Conservation (phyloP, 1,140 invertebrate species). For the Marisa cornuarietis region DNA sequence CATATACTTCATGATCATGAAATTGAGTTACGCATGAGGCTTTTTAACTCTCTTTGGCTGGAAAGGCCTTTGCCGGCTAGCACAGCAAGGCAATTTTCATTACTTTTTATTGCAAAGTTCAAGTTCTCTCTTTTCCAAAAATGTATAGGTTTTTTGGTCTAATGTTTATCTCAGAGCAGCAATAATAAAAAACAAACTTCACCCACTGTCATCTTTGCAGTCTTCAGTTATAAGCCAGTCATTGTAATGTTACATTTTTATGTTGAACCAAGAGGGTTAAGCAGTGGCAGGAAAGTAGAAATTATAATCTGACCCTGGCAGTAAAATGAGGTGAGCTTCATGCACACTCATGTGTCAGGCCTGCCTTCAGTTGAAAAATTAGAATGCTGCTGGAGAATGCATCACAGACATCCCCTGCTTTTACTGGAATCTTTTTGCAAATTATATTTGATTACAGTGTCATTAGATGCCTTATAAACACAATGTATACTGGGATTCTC, state of each 20-base stretch:
- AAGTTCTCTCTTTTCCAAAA: too few relatives aligned
- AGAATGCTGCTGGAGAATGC: not conserved
- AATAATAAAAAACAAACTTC: too few relatives aligned
- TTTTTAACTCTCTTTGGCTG: too few relatives aligned
- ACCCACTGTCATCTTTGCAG: too few relatives aligned
- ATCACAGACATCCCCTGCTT: not conserved
- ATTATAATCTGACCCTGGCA: constrained; percentile 24
- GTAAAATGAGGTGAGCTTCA: constrained; percentile 11
- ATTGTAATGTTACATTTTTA: too few relatives aligned
- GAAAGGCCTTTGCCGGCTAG: too few relatives aligned
- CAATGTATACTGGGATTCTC: constrained; percentile 26
- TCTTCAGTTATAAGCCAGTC: too few relatives aligned
- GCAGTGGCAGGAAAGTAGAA: constrained; percentile 24
- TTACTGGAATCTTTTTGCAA: not conserved
- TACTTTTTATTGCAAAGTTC: too few relatives aligned
- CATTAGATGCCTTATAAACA: constrained; percentile 14
- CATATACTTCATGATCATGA: constrained; percentile 26
- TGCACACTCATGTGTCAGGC: constrained; percentile 29
- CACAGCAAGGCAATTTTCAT: too few relatives aligned
- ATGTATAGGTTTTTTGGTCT: too few relatives aligned
- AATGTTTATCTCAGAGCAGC: too few relatives aligned
- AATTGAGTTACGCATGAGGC: constrained; percentile 18
- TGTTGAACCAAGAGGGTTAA: too few relatives aligned
- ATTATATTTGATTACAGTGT: constrained; percentile 1
- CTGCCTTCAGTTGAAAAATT: constrained; percentile 29